A percentile compares a stretch with the other conserved stretches of the same genome.
Conservation (phyloP, 2,888 invertebrate genomes). For the Sturmia bella region DNA sequence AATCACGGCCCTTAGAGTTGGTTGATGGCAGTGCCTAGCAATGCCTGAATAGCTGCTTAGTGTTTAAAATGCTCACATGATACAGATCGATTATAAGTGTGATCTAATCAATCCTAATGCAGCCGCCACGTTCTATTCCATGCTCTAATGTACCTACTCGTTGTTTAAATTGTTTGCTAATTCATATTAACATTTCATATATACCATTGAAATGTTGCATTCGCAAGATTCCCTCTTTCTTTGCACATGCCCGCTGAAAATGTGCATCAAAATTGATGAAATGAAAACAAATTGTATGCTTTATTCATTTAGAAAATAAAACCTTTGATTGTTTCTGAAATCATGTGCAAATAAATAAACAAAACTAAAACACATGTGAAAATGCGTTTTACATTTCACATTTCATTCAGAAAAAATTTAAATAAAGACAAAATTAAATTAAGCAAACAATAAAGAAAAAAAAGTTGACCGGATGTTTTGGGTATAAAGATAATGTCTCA, state of each 20-base stretch:
- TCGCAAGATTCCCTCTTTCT: neutral
- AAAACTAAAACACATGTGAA: constrained; percentile 49
- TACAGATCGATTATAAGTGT: too few species aligned
- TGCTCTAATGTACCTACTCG: too few species aligned
- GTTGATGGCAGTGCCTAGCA: too few species aligned
- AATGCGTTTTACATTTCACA: constrained; percentile 62
- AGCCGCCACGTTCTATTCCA: too few species aligned
- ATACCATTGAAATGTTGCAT: constrained; percentile 26
- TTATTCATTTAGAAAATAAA: constrained; percentile 53
- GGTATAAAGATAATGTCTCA: constrained; percentile 71
- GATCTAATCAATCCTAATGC: too few species aligned
- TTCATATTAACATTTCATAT: constrained; percentile 26
- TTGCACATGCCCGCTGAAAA: neutral
- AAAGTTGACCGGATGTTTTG: constrained; percentile 79
- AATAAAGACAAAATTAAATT: constrained; percentile 24
- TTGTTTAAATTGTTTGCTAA: too few species aligned
- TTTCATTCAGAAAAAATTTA: constrained; percentile 6
- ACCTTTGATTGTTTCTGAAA: constrained; percentile 33
- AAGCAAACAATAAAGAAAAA: constrained; percentile 45
- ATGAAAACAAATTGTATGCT: constrained; percentile 18
- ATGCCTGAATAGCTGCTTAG: too few species aligned
- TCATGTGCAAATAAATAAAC: constrained; percentile 40
- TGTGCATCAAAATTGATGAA: neutral
- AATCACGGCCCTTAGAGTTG: too few species aligned
- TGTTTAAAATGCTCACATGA: too few species aligned